These are phyloP conservation scores for Poecile atricapillus DNA, from an alignment of 2,113 vertebrate species.

Conservation along the genomic window DNA sequence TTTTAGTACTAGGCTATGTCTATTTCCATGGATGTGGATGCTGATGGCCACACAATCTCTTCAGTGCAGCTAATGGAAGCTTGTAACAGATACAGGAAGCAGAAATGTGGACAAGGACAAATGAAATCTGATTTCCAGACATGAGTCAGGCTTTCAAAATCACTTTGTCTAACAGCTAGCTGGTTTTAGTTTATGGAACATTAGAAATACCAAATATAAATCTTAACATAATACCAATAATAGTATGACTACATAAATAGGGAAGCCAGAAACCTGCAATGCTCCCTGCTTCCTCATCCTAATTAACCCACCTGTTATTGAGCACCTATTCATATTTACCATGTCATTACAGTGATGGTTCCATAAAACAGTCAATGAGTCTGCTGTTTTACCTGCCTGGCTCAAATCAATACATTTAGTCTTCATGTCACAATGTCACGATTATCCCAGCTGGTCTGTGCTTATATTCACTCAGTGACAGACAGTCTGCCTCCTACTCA, in stretches of 20 bases:
- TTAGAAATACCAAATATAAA: neutral
- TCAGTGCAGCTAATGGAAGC: neutral
- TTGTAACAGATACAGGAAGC: neutral
- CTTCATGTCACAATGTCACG: neutral
- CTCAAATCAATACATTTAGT: neutral
- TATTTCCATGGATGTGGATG: neutral
- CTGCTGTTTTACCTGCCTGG: neutral
- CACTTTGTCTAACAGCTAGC: neutral
- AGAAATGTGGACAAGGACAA: neutral
- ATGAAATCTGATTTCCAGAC: neutral
- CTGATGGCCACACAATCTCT: neutral
- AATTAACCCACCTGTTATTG: neutral
- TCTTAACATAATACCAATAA: neutral
- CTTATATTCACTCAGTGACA: neutral
- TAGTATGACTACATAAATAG: neutral
- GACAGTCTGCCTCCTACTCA: neutral
- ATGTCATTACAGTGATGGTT: neutral
- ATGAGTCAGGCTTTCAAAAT: neutral
- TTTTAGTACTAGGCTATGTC: neutral
- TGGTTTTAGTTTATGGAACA: neutral
- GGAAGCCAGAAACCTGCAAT: neutral
- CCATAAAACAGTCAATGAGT: neutral
- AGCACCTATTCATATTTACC: neutral
- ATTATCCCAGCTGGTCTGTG: neutral
- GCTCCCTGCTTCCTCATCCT: neutral